A percentile compares a stretch with the other conserved stretches of the same genome.
Evolutionary conservation across 2,113 vertebrate genomes (phyloP).

Genomic region (Chascanopsetta lugubris): DNA sequence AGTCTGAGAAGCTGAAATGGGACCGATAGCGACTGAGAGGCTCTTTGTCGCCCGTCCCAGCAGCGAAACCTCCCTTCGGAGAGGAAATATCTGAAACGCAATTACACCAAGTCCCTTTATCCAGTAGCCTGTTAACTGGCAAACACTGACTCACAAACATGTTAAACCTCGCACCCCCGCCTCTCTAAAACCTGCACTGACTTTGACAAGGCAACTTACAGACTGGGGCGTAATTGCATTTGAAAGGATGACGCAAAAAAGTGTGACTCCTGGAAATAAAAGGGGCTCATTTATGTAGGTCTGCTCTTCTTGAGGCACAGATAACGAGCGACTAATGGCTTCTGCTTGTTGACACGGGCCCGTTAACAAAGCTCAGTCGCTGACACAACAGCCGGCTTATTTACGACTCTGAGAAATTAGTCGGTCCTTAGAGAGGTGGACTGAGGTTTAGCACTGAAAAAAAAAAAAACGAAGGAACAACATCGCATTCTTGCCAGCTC

Average conservation of each 20-base stretch:
- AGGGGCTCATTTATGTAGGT: slow-evolving; percentile 22
- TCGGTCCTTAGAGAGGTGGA: slow-evolving; percentile 47
- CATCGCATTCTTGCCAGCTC: slow-evolving; percentile 55
- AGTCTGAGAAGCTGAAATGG: slow-evolving; percentile 20
- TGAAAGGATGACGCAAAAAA: slow-evolving; percentile 37
- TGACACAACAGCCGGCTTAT: slow-evolving; percentile 67
- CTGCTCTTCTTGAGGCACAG: slow-evolving; percentile 38
- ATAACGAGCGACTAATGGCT: slow-evolving; percentile 56
- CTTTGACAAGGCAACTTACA: slow-evolving; percentile 32
- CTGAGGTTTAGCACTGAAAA: slow-evolving; percentile 58
- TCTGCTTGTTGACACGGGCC: slow-evolving; percentile 58
- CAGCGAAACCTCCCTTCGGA: slow-evolving; percentile 21
- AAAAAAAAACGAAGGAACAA: slow-evolving; percentile 33
- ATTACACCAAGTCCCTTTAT: slow-evolving; percentile 35
- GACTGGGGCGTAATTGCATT: slow-evolving; percentile 39
- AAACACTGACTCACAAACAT: slow-evolving; percentile 46
- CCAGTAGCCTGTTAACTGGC: slow-evolving; percentile 5
- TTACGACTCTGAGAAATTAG: slow-evolving; percentile 65
- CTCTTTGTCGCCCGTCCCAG: slow-evolving; percentile 26
- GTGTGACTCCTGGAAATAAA: slow-evolving; percentile 18
- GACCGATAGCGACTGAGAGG: slow-evolving; percentile 43
- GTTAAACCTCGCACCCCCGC: slow-evolving; percentile 15
- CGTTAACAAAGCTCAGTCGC: slow-evolving; percentile 33
- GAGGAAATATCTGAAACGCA: slow-evolving; percentile 35
- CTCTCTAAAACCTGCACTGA: slow-evolving; percentile 17